Percentiles rank a stretch among this genome's conserved stretches.
Evolutionary conservation across 2,888 invertebrate genomes (phyloP).

Genomic region (Tetrapedia diversipes): DNA sequence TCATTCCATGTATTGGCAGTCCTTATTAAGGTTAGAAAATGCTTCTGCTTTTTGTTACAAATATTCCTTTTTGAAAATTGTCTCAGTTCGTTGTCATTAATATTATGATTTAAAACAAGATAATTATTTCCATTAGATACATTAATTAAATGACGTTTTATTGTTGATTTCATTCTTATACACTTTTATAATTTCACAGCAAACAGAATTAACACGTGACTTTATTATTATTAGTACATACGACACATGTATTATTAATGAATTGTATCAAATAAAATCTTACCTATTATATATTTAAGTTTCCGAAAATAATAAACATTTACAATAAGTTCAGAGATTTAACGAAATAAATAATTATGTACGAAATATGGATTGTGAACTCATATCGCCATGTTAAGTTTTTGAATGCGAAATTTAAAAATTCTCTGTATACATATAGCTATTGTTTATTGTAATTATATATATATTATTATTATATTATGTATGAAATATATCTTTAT

Average conservation of each 20-base stretch:
- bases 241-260: not conserved
- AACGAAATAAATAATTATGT: not conserved
- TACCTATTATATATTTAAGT: constrained; percentile 34
- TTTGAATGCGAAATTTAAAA: constrained; percentile 47
- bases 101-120: not conserved
- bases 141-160: constrained; percentile 63
- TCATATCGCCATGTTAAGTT: constrained; percentile 31
- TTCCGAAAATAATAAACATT: not conserved
- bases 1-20: not conserved
- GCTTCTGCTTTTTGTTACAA: not conserved
- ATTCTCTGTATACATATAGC: not conserved
- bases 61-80: constrained; percentile 25
- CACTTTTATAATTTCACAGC: not conserved
- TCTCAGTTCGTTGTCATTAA: not conserved
- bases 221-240: not conserved
- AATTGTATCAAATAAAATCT: constrained; percentile 21
- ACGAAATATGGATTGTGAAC: constrained; percentile 22
- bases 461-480: not conserved
- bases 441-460: not conserved
- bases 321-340: not conserved
- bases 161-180: constrained; percentile 46
- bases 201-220: constrained; percentile 40
- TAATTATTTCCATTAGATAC: constrained; percentile 68
- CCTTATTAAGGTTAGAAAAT: constrained; percentile 60
- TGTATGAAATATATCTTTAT: not conserved